phyloP scores from a whole-genome alignment of 64 coral and sea anemone species.

The Actinia equina region DNA sequence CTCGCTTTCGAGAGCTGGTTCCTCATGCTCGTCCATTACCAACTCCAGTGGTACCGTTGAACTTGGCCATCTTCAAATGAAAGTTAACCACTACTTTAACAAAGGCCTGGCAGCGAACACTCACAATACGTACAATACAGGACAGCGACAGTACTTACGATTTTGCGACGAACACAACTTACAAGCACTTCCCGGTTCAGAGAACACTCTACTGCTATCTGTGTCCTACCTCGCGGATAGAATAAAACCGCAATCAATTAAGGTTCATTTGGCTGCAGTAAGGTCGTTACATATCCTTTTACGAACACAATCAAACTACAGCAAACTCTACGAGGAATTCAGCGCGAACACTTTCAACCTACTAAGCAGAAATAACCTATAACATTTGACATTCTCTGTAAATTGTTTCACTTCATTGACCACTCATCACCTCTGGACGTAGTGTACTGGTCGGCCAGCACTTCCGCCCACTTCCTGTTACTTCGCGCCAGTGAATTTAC shows the following conservation, averaged over 20 bases:
- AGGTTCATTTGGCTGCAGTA: not conserved
- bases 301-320: not conserved
- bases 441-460: not conserved
- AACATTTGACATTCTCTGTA: conserved; percentile 29
- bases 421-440: not conserved
- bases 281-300: not conserved
- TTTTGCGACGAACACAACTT: not conserved
- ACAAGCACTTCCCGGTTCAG: not conserved
- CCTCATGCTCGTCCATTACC: not conserved
- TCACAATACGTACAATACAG: not conserved
- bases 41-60: not conserved
- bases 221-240: not conserved
- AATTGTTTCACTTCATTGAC: not conserved
- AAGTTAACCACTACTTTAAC: not conserved
- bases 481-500: not conserved
- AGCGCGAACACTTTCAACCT: not conserved
- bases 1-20: not conserved
- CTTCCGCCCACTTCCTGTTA: conserved; percentile 22
- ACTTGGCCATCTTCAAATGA: not conserved
- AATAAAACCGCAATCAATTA: not conserved
- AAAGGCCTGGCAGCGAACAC: not conserved
- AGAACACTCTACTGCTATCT: not conserved
- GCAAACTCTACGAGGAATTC: conserved; percentile 1
- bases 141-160: not conserved
- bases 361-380: conserved; percentile 8